Conservation (phyloP, 1,140 invertebrate species). For the Thaumetopoea pityocampa region DNA sequence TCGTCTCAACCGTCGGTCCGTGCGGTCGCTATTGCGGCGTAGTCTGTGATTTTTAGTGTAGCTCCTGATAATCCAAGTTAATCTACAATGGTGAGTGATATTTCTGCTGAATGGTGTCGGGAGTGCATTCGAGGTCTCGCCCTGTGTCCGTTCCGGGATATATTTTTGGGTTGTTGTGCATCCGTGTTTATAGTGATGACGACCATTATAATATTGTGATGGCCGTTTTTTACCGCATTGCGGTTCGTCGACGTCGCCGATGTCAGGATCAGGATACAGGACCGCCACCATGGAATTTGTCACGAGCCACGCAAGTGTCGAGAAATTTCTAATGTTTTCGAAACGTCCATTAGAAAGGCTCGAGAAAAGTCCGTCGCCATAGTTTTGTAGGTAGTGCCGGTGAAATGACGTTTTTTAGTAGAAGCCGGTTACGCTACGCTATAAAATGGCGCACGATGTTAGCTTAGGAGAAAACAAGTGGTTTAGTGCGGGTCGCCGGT, state of each 20-base stretch:
- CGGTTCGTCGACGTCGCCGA: conserved; percentile 47
- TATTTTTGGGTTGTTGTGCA: conserved; percentile 67
- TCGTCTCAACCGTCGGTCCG: conserved; percentile 74
- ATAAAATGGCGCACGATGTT: conserved; percentile 26
- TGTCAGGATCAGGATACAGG: conserved; percentile 19
- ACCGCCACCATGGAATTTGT: background rate
- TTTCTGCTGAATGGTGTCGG: conserved; percentile 59
- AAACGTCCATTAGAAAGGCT: conserved; percentile 34
- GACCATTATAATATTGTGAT: conserved; percentile 75
- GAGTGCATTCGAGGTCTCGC: conserved; percentile 49
- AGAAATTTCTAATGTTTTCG: conserved; percentile 3
- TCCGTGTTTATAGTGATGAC: conserved; percentile 75
- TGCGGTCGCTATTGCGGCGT: conserved; percentile 73
- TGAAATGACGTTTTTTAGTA: conserved; percentile 47
- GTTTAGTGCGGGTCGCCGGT: conserved; percentile 24
- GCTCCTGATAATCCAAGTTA: conserved; percentile 76
- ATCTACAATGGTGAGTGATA: conserved; percentile 78
- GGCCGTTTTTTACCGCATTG: conserved; percentile 75
- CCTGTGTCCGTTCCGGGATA: conserved; percentile 32
- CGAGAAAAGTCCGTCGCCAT: conserved; percentile 62
- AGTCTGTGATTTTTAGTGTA: conserved; percentile 76
- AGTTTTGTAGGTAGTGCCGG: conserved; percentile 67
- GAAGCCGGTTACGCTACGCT: conserved; percentile 32
- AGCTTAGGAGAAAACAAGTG: conserved; percentile 32
- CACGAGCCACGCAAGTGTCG: conserved; percentile 7